phyloP scores from a whole-genome alignment of 1,140 invertebrate species.

The Littorina saxatilis region DNA sequence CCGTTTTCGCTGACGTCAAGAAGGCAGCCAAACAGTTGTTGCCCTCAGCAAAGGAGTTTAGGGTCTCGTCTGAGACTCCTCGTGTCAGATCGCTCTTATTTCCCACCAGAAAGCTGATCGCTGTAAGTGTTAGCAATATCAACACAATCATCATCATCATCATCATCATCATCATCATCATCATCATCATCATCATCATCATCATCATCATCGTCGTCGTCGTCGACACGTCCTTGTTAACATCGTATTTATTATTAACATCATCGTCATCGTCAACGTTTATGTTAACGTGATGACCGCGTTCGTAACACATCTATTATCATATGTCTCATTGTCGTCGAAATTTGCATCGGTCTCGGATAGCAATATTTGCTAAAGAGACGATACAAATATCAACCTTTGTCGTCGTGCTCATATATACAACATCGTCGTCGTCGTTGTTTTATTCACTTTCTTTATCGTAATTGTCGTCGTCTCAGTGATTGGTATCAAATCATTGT shows the following conservation, averaged over 20 bases:
- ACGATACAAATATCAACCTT: too few relatives aligned
- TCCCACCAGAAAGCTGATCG: constrained; percentile 57
- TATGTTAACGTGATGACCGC: too few relatives aligned
- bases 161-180: neutral
- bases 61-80: constrained; percentile 30
- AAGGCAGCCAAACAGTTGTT: constrained; percentile 53
- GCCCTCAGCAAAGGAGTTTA: constrained; percentile 46
- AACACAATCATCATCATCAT: neutral
- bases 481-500: too few relatives aligned
- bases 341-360: too few relatives aligned
- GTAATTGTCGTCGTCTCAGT: too few relatives aligned
- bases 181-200: neutral
- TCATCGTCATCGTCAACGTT: too few relatives aligned
- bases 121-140: neutral
- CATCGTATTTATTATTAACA: neutral
- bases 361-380: too few relatives aligned
- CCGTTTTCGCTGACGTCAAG: constrained; percentile 54
- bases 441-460: too few relatives aligned
- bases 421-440: too few relatives aligned
- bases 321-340: too few relatives aligned
- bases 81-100: constrained; percentile 55
- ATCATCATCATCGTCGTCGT: neutral
- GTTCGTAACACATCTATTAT: too few relatives aligned
- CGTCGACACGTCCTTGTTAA: neutral
- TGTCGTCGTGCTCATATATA: too few relatives aligned